Evolutionary conservation across 2,113 vertebrate species (phyloP), one percentile per base, ranked within the genome.

Genomic region (Galemys pyrenaicus): DNA sequence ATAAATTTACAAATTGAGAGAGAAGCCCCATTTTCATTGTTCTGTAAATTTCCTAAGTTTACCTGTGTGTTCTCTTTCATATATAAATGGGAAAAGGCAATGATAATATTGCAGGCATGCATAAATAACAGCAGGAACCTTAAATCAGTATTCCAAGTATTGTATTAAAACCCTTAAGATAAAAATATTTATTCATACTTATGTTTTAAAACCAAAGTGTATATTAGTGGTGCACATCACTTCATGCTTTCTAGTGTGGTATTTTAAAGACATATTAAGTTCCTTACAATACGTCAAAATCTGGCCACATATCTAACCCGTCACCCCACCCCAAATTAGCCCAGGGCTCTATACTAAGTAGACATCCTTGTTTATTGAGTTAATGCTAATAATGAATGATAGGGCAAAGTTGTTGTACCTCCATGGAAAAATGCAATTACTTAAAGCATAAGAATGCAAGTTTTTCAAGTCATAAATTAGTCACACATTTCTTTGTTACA

Each of bases 151-250:
- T 88, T 56, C 13, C 30, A 37, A 10, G 16, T 46, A 80, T 54
- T 81, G 5, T 62, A 58, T 60, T 78, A 67, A 84, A 87, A 77
- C 19, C 0, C 17, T 49, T 73, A 73, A 75, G 37, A 78, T 85
- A 71, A 95, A 93, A 93, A 46, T 49, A 87, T 60, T 82, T 94
- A 65, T 54, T 19, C 20, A 20, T 41, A 62, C 77, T 92, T 85
- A 64, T n/a, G 39, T 77, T 67, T 86, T 79, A 77, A 94, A 67
- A 37, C 9, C 32, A 54, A 91, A 71, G 28, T 30, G 7, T 22
- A 1, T 75, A 79, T 89, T 86, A 68, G 73, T 58, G 54, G 4
- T 20, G 67, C 22, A 49, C 62, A 64, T 54, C 13, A n/a, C 11
- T 58, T 90, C 82, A 9, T 80, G 44, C 51, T 16, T 83, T 85